Conservation (phyloP, 2,888 invertebrate genomes). For the Laspeyria flexula region DNA sequence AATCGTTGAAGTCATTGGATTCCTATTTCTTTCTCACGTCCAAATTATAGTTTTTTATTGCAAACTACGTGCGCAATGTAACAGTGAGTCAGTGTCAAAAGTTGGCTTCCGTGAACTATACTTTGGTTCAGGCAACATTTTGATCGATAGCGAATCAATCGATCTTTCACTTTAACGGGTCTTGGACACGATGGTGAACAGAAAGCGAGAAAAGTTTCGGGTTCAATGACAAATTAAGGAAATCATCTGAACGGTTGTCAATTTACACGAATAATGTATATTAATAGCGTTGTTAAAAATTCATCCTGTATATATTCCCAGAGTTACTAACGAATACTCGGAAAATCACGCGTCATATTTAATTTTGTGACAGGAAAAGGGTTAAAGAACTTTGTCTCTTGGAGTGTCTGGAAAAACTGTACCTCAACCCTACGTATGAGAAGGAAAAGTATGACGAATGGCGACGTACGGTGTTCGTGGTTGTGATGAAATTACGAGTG, state of each 20-base stretch:
- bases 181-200: slow-evolving; percentile 39
- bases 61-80: slow-evolving; percentile 27
- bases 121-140: background rate
- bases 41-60: slow-evolving; percentile 28
- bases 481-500: slow-evolving; percentile 52
- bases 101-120: slow-evolving; percentile 26
- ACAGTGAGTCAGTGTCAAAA: slow-evolving; percentile 24
- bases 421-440: slow-evolving; percentile 33
- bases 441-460: slow-evolving; percentile 76
- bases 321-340: slow-evolving; percentile 20
- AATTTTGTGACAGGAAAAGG: slow-evolving; percentile 10
- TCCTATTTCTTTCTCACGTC: slow-evolving; percentile 9
- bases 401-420: slow-evolving; percentile 4
- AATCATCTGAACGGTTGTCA: slow-evolving; percentile 51
- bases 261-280: slow-evolving; percentile 26
- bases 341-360: slow-evolving; percentile 11
- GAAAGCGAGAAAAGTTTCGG: slow-evolving; percentile 56
- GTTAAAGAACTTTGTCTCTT: slow-evolving; percentile 25
- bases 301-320: slow-evolving; percentile 34
- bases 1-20: slow-evolving; percentile 6
- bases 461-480: slow-evolving; percentile 53
- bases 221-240: slow-evolving; percentile 59
- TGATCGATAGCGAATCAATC: slow-evolving; percentile 10
- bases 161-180: slow-evolving; percentile 27
- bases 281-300: slow-evolving; percentile 44